Evolutionary conservation across 2,888 invertebrate species (phyloP).

Genomic region (Iselma pallidipennis): DNA sequence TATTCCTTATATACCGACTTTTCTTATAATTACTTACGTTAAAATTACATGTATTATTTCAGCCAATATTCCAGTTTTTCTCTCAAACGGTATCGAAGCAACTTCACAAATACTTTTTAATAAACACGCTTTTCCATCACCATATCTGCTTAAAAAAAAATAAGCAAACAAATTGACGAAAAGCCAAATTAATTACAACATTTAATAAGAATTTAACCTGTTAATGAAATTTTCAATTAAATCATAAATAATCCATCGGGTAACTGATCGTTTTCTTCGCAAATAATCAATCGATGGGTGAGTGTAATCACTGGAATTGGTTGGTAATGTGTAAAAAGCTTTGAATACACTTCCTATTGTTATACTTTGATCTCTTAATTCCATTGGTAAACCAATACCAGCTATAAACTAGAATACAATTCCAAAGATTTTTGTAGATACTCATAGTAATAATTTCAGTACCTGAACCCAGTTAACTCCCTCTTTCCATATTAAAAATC

Average conservation of each 20-base stretch:
- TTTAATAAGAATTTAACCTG: background rate
- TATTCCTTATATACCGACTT: background rate
- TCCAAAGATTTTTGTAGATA: background rate
- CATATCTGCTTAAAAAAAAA: conserved; percentile 56
- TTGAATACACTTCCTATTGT: conserved; percentile 69
- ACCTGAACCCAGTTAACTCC: conserved; percentile 66
- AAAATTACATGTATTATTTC: conserved; percentile 69
- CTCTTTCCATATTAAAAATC: conserved; percentile 64
- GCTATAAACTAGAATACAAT: conserved; percentile 62
- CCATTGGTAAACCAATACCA: conserved; percentile 69
- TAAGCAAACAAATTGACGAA: background rate
- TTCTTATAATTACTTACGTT: conserved; percentile 61
- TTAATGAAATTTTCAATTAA: conserved; percentile 47
- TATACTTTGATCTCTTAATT: conserved; percentile 64
- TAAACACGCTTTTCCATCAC: conserved; percentile 69
- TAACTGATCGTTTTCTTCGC: conserved; percentile 42
- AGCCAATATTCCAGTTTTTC: conserved; percentile 68
- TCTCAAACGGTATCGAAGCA: conserved; percentile 58
- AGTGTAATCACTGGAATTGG: conserved; percentile 64
- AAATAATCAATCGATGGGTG: conserved; percentile 47
- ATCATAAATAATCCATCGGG: conserved; percentile 50
- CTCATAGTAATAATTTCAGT: conserved; percentile 30
- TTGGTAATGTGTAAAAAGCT: conserved; percentile 69
- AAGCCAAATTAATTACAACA: background rate
- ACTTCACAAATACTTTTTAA: conserved; percentile 77